Conservation (phyloP, 2,113 vertebrate species). For the Stomatorhinus ivindoensis region DNA sequence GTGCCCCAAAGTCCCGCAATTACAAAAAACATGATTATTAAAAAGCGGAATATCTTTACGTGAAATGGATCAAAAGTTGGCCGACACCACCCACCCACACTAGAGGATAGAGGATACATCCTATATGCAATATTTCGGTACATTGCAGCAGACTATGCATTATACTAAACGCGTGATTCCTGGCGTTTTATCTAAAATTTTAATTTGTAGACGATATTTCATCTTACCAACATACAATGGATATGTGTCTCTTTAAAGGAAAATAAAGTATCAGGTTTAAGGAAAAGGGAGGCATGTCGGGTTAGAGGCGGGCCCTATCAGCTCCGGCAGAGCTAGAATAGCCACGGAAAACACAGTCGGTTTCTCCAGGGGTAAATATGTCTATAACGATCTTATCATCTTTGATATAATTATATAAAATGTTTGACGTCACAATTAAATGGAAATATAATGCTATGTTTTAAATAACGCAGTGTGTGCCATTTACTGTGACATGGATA, state of each 20-base stretch:
- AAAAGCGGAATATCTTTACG: neutral
- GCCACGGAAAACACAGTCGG: neutral
- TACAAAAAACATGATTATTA: neutral
- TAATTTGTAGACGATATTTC: neutral
- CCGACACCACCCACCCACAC: neutral
- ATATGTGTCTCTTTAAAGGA: neutral
- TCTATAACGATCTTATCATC: neutral
- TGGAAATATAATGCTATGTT: neutral
- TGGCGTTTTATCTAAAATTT: neutral
- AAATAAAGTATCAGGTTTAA: neutral
- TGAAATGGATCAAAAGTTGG: neutral
- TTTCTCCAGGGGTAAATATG: neutral
- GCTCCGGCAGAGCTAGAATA: neutral
- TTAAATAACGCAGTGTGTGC: neutral
- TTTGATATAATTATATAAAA: neutral
- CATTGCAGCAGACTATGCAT: neutral
- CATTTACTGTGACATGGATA: neutral
- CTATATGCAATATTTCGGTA: neutral
- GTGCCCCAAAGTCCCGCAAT: neutral
- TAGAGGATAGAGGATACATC: neutral
- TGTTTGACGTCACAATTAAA: neutral
- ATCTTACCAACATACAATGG: neutral
- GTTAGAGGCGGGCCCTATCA: neutral
- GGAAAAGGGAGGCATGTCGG: neutral
- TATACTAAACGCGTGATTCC: neutral